These are phyloP conservation scores for Lithophane leautieri DNA, from an alignment of 2,888 invertebrate genomes.

Conservation along the genomic window DNA sequence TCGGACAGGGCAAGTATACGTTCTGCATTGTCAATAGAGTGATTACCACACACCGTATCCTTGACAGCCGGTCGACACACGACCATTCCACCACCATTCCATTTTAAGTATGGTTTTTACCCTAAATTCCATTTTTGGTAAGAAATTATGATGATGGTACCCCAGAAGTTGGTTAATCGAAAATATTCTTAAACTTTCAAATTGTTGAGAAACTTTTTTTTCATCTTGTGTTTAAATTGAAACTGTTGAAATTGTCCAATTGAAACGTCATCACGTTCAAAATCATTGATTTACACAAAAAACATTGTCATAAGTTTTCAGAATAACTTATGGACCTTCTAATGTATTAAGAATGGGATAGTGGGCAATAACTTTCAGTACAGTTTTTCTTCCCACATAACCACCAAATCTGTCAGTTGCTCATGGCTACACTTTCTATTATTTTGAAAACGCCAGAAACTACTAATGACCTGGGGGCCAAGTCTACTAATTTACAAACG, in stretches of 20 bases:
- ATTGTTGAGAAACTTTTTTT: not conserved
- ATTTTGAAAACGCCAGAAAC: too few species aligned
- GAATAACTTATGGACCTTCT: too few species aligned
- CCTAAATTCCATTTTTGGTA: conserved; percentile 3
- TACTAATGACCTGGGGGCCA: too few species aligned
- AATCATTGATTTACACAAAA: not conserved
- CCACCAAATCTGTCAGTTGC: not conserved
- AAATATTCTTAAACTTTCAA: not conserved
- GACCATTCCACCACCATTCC: conserved; percentile 48
- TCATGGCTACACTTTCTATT: too few species aligned
- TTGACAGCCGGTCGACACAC: conserved; percentile 70
- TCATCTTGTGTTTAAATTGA: too few species aligned
- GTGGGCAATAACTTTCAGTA: too few species aligned
- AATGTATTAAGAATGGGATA: not conserved
- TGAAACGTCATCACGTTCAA: not conserved
- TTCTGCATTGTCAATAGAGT: conserved; percentile 84
- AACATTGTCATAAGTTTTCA: not conserved
- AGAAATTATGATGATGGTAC: not conserved
- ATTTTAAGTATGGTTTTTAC: conserved; percentile 28
- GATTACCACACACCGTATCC: conserved; percentile 80
- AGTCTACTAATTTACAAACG: too few species aligned
- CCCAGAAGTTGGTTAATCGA: not conserved
- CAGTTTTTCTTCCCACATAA: not conserved
- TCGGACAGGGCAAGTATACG: conserved; percentile 76
- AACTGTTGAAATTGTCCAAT: not conserved